Base-by-base conservation (phyloP, 2,113 vertebrate genomes). In the Podarcis cretensis region DNA sequence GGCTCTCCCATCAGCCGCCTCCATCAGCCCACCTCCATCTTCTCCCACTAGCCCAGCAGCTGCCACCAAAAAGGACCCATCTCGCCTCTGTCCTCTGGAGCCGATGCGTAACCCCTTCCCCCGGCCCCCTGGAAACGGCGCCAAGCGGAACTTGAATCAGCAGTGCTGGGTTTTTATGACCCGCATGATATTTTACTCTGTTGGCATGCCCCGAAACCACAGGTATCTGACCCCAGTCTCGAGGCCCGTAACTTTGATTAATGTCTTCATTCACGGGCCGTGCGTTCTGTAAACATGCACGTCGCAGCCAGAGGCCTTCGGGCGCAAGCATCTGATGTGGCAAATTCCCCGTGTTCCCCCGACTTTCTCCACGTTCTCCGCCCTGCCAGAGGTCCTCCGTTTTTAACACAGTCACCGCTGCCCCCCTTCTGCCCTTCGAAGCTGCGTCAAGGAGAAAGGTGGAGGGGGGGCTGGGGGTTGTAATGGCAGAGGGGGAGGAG, bases 141-240 rank as follows among this genome's bases (percentile, higher is more conserved):
- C 80, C 35, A 75, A 78, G 82, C 79, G 1, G 4, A 84, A 81
- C 43, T 85, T 91, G 87, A 89, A 30, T 80, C 89, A 88, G 86
- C 87, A 35, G 81, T 5, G n/a, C 35, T 77, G 25, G 89, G 88
- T 86, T 86, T 92, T 86, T 48, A 84, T 68, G 89, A 85, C 30
- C 88, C 77, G 6, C 30, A 75, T 6, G 1, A 74, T 1, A 66
- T 85, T 14, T 37, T 81, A 71, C 83, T 79, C 43, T 83, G 48
- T 89, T 86, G 92, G 86, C 92, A 80, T 0, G 65, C 88, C 91
- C 71, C 83, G 21, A 87, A 92, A 94, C 95, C 93, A 83, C 95
- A 94, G 93, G 88, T 91, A 93, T 95, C 93, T 88, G 85, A 89
- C 91, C 90, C 88, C 1, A 87, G 14, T 91, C 90, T 87, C 89